Conservation (phyloP, 2,113 vertebrate genomes). For the Oryzias woworae region DNA sequence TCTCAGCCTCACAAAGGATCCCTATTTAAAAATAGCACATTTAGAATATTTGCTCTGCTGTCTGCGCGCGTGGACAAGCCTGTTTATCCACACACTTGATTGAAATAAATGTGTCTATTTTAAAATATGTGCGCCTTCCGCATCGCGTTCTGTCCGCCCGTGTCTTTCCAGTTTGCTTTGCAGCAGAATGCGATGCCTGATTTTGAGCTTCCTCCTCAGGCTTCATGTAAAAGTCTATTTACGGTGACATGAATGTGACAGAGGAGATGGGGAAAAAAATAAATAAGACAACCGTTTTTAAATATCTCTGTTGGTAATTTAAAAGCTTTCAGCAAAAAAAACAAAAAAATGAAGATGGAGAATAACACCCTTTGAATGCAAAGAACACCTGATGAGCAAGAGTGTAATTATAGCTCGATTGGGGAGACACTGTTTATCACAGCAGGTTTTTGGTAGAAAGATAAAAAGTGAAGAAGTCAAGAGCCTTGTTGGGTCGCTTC, state of each 20-base stretch:
- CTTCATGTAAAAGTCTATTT: constrained; percentile 63
- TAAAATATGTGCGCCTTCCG: background rate
- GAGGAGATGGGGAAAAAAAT: constrained; percentile 24
- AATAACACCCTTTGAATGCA: constrained; percentile 34
- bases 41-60: constrained; percentile 12
- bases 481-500: constrained; percentile 45
- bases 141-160: background rate
- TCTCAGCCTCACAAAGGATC: constrained; percentile 26
- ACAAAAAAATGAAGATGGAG: constrained; percentile 9
- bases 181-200: constrained; percentile 37
- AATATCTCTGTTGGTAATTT: constrained; percentile 44
- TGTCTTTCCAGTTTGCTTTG: background rate
- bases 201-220: constrained; percentile 52
- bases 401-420: constrained; percentile 59
- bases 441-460: constrained; percentile 23
- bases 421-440: constrained; percentile 48
- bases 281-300: background rate
- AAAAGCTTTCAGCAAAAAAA: constrained; percentile 25
- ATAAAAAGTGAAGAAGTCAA: constrained; percentile 38
- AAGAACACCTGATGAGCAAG: constrained; percentile 34
- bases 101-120: background rate
- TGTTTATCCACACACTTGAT: constrained; percentile 2
- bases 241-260: constrained; percentile 52
- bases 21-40: constrained; percentile 10
- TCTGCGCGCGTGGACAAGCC: constrained; percentile 1